Conservation (phyloP, 2,888 invertebrate species). For the Leuctra nigra region DNA sequence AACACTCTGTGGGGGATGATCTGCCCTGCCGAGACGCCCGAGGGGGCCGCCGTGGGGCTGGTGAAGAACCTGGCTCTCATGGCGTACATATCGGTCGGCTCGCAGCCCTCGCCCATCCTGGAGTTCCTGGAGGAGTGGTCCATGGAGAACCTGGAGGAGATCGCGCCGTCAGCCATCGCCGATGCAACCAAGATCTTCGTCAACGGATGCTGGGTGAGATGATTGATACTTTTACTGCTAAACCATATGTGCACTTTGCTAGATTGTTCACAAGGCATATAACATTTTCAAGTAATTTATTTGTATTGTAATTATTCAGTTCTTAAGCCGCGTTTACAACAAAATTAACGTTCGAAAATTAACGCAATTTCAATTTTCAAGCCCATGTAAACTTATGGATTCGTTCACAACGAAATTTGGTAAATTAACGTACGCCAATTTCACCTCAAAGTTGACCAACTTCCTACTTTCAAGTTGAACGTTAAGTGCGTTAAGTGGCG, state of each 20-base stretch:
- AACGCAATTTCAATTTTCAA: too few species aligned
- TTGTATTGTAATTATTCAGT: too few species aligned
- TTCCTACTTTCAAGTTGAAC: too few species aligned
- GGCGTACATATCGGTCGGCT: constrained; percentile 99
- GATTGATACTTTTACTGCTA: not conserved
- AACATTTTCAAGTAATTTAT: too few species aligned
- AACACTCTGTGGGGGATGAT: constrained; percentile 96
- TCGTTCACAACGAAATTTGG: too few species aligned
- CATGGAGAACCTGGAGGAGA: constrained; percentile 99
- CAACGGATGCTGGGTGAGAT: constrained; percentile 91
- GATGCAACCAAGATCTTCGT: constrained; percentile 99
- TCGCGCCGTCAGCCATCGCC: constrained; percentile 96
- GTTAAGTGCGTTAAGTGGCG: too few species aligned
- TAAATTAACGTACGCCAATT: too few species aligned
- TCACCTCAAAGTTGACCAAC: too few species aligned
- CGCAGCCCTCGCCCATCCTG: constrained; percentile 97
- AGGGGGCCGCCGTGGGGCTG: constrained; percentile 88
- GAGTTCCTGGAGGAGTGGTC: constrained; percentile 99
- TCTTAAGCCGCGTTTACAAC: too few species aligned
- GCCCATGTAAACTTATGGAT: too few species aligned
- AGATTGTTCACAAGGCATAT: too few species aligned
- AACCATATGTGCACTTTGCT: not conserved
- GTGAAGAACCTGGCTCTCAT: constrained; percentile 98
- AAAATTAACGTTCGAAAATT: too few species aligned
- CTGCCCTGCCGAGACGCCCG: constrained; percentile 99